Conservation (phyloP, 2,113 vertebrate species). For the Hypanus sabinus region DNA sequence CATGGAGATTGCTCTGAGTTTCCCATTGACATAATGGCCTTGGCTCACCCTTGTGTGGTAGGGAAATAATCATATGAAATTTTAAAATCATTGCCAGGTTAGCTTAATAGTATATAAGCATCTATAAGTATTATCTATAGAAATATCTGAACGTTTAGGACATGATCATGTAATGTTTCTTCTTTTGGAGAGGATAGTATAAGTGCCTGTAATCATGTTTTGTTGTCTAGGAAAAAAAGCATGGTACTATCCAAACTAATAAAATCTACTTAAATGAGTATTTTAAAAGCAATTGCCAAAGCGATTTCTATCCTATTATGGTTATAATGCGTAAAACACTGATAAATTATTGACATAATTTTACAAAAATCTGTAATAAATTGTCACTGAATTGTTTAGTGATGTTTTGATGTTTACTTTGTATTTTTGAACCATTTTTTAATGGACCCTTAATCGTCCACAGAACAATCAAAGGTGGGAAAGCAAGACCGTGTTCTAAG, state of each 20-base stretch:
- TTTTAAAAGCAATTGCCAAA: background rate
- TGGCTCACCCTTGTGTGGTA: no score
- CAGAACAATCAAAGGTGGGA: background rate
- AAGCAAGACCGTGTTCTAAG: no score
- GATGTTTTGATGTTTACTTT: background rate
- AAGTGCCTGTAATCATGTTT: background rate
- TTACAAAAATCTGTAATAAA: background rate
- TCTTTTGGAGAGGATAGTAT: background rate
- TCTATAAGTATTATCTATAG: background rate
- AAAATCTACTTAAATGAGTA: no score
- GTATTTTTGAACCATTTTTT: background rate
- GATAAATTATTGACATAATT: background rate
- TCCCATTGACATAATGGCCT: no score
- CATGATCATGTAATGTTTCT: background rate
- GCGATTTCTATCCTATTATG: background rate
- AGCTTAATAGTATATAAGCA: background rate
- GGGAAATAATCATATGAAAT: background rate
- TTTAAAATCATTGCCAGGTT: background rate
- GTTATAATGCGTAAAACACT: conserved; percentile 1
- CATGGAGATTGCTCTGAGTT: no score
- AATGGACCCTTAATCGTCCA: background rate
- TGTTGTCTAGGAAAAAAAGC: background rate
- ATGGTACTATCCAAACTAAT: background rate
- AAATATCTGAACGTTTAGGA: background rate
- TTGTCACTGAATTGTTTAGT: background rate